Percentiles rank a stretch among this genome's conserved stretches.
These are phyloP conservation scores for Chrysocyon brachyurus DNA, from an alignment of 2,797 vertebrate genomes.

Conservation along the genomic window DNA sequence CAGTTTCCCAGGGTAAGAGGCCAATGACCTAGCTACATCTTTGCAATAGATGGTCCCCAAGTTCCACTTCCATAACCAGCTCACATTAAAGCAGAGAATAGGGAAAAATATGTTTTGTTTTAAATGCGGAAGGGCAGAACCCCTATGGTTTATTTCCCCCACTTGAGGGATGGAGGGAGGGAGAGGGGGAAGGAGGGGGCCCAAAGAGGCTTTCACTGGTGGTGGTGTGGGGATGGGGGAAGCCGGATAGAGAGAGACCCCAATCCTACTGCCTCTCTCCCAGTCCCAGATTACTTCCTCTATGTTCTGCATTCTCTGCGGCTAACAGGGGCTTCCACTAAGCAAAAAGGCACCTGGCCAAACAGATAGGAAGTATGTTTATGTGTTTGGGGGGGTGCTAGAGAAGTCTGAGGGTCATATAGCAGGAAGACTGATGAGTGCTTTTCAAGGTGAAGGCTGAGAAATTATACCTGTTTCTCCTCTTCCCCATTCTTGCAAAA, in stretches of 20 bases:
- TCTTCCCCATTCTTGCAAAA: constrained; percentile 24
- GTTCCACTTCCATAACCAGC: neutral
- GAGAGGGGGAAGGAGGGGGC: neutral
- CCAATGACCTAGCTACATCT: neutral
- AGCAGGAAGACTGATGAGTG: neutral
- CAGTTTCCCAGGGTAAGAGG: neutral
- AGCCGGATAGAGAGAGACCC: neutral
- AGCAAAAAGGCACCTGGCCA: neutral
- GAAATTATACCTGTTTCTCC: neutral
- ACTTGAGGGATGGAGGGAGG: neutral
- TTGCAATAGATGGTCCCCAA: neutral
- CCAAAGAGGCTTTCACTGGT: neutral
- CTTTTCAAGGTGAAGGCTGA: neutral
- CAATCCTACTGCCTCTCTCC: neutral
- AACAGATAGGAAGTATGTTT: neutral
- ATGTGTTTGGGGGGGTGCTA: neutral
- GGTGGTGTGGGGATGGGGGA: neutral
- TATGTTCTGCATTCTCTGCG: neutral
- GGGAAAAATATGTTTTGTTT: constrained; percentile 24
- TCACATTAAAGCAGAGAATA: neutral
- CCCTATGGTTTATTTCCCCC: neutral
- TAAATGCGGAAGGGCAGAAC: neutral
- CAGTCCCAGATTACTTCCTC: neutral
- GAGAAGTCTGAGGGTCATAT: neutral
- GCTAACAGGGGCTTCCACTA: neutral